Conservation (phyloP, 92 coral and sea anemone species). For the Pocillopora grandis region DNA sequence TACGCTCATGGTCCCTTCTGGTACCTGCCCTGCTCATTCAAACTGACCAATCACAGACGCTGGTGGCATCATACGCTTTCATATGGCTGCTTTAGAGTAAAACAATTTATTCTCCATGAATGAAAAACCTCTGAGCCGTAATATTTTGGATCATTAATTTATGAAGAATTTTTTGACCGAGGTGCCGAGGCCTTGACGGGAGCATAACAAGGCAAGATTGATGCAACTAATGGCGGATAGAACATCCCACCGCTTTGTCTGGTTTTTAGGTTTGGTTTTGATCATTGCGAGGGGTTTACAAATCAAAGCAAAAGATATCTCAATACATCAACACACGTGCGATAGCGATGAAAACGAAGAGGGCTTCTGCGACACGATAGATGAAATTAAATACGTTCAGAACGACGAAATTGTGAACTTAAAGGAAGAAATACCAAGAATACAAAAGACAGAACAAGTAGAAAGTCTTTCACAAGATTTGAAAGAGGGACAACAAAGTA, state of each 20-base stretch:
- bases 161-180: constrained; percentile 36
- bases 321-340: constrained; percentile 7
- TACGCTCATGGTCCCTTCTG: background rate
- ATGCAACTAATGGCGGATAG: constrained; percentile 9
- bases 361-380: constrained; percentile 32
- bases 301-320: background rate
- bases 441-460: background rate
- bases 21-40: constrained; percentile 36
- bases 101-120: constrained; percentile 9
- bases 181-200: constrained; percentile 4
- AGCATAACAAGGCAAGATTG: background rate
- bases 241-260: background rate
- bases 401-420: background rate
- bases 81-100: constrained; percentile 22
- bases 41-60: constrained; percentile 23
- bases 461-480: background rate
- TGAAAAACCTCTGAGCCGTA: constrained; percentile 5
- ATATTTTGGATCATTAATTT: constrained; percentile 39
- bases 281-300: background rate
- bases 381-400: constrained; percentile 44
- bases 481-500: background rate
- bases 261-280: constrained; percentile 4
- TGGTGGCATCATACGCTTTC: background rate
- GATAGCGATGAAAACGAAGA: constrained; percentile 34
- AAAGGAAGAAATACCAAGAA: background rate